Base-by-base conservation (phyloP, 2,113 vertebrate species). In the Etheostoma cragini region DNA sequence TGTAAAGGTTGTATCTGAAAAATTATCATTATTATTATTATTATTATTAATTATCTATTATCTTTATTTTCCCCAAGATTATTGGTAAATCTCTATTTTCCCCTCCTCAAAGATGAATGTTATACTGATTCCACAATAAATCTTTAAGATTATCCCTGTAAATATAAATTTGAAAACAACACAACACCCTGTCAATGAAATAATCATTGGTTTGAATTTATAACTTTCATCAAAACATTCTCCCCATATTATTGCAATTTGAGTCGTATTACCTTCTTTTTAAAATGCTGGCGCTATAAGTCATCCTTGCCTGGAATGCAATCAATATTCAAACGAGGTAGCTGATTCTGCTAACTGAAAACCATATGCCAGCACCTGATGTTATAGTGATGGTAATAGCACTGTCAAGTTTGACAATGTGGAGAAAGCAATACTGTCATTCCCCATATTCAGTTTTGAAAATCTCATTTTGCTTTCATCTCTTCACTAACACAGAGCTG, bases 401-500 rank as follows among this genome's bases (percentile, higher is more conserved):
- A 54, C 88, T 93, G 92, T 92, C 91, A 92, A 49, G 56, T 85
- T 80, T 89, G 89, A 93, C 93, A 89, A 91, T 86, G 89, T 80
- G 76, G 80, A 80, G 85, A 87, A 89, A 91, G 87, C 87, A 89
- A 92, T 88, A 86, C 91, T 73, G 68, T 91, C 88, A 88, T 84
- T 80, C 81, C 85, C 88, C 84, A 86, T 84, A 86, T 93, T 93
- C 85, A 90, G 90, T 86, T 91, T 77, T 87, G 85, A 90, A 88
- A 93, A 90, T 90, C 90, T 92, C 86, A 91, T 94, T 92, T 91
- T 84, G 61, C 87, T 88, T 89, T 87, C 75, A 82, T 92, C 88
- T 92, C 80, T 68, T 80, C 81, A 68, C 87, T 79, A 85, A 86
- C 88, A 69, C 82, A 38, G 80, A 90, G 82, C 93, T 93, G 92